Base-by-base conservation (phyloP, 2,888 invertebrate species). In the Trachelus stipa region DNA sequence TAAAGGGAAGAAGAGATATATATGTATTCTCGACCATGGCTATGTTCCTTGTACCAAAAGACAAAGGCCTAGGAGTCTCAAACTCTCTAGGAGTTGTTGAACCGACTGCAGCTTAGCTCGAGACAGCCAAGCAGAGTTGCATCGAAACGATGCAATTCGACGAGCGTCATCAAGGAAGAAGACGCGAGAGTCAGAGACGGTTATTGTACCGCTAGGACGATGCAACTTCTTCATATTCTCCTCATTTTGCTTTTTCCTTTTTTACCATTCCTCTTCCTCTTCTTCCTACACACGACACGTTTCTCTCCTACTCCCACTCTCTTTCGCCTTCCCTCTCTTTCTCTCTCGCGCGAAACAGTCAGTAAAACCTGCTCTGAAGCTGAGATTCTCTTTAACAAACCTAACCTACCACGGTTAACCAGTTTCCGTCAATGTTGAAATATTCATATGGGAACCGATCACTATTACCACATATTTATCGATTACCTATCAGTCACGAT, bases 231-330 rank as follows among this genome's bases (percentile, higher is more conserved):
- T 74, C 31, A n/a, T 15, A 77, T 74, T 73, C 75, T 78, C 74
- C 77, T 77, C 79, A 80, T 76, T 81, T 79, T 80, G 80, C 81
- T 79, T 79, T 77, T 79, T 79, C 79, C 73, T 77, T 76, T 77
- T 76, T 75, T 68, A 73, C 35, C 77, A 74, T 81, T 76, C 83
- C 77, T 79, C 74, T 74, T 75, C 76, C 79, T 75, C 40, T 0
- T 56, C 40, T 56, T 56, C 23, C 40, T 56, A 56, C 40, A 2
- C 40, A 56, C 40, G 23, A 56, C 40, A 56, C 40, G 40, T 56
- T 23, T 56, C 23, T 56, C 40, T 56, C 40, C 35, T n/a, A 23
- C 35, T 74, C 23, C 34, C 35, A 12, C 74, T n/a, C 74, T 71
- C 71, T 11, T 33, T n/a, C n/a, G 12, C 0, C 6, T 33, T 71